phyloP scores from a whole-genome alignment of 2,113 vertebrate species.

The Eurystomus gularis region DNA sequence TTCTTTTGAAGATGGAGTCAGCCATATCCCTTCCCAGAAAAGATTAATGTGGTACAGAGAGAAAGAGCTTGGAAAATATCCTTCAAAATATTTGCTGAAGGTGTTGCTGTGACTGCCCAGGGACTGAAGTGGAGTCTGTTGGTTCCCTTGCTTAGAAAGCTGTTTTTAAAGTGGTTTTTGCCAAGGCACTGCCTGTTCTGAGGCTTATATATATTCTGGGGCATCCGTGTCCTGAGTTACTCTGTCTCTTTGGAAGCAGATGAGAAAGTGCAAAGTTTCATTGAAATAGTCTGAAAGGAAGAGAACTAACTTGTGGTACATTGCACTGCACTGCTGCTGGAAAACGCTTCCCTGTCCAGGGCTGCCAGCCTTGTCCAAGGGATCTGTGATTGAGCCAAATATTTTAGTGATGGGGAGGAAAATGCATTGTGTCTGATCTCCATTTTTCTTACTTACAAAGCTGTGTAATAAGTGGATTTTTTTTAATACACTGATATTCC shows the following conservation, averaged over 20 bases:
- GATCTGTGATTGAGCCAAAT: neutral
- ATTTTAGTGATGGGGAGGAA: neutral
- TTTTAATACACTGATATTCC: neutral
- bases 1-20: conserved; percentile 35
- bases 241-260: conserved; percentile 23
- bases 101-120: conserved; percentile 33
- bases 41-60: neutral
- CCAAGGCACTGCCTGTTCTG: conserved; percentile 36
- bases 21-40: neutral
- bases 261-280: neutral
- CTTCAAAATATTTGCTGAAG: conserved; percentile 54
- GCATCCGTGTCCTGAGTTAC: conserved; percentile 45
- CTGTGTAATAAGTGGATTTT: neutral
- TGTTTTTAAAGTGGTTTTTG: neutral
- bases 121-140: conserved; percentile 13
- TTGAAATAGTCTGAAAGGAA: neutral
- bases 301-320: neutral
- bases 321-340: neutral
- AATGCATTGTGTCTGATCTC: neutral
- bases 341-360: neutral
- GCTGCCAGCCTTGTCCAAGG: neutral
- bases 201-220: neutral
- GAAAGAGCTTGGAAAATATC: conserved; percentile 5
- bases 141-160: conserved; percentile 9
- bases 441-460: neutral